Percentiles rank a stretch among this genome's conserved stretches.
Evolutionary conservation across 2,888 invertebrate species (phyloP).

Genomic region (Pelosia muscerda): DNA sequence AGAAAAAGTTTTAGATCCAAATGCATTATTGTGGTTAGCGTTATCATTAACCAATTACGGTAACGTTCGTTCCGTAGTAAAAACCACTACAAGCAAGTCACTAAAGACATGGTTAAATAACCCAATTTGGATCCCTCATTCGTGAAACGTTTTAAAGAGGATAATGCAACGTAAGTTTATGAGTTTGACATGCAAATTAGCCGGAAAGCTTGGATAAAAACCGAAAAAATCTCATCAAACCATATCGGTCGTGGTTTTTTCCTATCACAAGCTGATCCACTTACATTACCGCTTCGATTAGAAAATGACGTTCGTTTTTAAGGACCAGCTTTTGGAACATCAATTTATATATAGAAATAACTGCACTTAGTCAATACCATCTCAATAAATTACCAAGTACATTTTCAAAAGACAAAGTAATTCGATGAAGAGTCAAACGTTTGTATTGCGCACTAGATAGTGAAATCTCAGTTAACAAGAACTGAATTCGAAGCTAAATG

Average conservation of each 20-base stretch:
- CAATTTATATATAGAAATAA: not conserved
- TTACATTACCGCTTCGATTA: not conserved
- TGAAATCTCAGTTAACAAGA: too few species aligned
- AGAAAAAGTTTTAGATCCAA: not conserved
- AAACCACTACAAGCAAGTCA: constrained; percentile 1
- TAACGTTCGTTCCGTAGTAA: not conserved
- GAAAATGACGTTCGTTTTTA: not conserved
- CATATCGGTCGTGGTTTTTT: constrained; percentile 1
- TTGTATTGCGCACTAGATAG: too few species aligned
- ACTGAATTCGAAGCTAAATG: too few species aligned
- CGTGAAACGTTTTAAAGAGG: constrained; percentile 41
- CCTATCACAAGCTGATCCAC: not conserved
- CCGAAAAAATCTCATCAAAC: not conserved
- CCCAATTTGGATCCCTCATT: constrained; percentile 36
- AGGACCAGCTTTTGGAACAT: not conserved
- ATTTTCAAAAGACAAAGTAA: too few species aligned
- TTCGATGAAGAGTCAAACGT: too few species aligned
- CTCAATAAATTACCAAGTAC: too few species aligned
- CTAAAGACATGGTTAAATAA: constrained; percentile 30
- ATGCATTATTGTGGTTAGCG: not conserved
- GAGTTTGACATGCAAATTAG: constrained; percentile 27
- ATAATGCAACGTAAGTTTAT: constrained; percentile 33
- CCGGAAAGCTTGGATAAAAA: not conserved
- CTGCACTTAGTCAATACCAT: too few species aligned
- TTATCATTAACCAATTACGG: not conserved